Percentiles rank a stretch among this genome's conserved stretches.
These are phyloP conservation scores for Xenentodon cancila DNA, from an alignment of 2,797 vertebrate genomes.

Conservation along the genomic window DNA sequence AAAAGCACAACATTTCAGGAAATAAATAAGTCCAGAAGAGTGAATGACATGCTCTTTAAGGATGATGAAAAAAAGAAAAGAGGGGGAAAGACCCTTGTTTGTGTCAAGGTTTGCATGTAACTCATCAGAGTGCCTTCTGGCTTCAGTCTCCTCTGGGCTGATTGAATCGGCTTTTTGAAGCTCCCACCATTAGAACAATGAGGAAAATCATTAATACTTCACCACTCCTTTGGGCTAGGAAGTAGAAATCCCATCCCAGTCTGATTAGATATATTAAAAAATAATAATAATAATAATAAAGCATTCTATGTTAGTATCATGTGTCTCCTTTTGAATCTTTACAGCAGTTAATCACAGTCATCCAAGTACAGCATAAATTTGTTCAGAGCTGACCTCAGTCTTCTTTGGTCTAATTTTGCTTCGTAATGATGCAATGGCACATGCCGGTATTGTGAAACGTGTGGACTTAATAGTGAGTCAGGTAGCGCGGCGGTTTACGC, in stretches of 20 bases:
- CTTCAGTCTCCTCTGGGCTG: slow-evolving; percentile 13
- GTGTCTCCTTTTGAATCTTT: slow-evolving; percentile 63
- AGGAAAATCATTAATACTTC: slow-evolving; percentile 16
- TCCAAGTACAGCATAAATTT: slow-evolving; percentile 30
- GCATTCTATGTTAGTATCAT: not conserved
- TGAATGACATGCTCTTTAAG: slow-evolving; percentile 44
- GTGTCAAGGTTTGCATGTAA: slow-evolving; percentile 50
- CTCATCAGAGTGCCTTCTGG: slow-evolving; percentile 35
- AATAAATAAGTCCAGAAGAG: slow-evolving; percentile 79
- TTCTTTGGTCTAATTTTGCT: slow-evolving; percentile 39
- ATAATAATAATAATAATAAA: slow-evolving; percentile 4
- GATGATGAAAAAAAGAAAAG: slow-evolving; percentile 21
- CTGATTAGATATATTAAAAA: slow-evolving; percentile 7
- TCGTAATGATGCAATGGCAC: slow-evolving; percentile 39
- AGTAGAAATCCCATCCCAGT: not conserved
- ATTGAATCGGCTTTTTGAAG: slow-evolving; percentile 22
- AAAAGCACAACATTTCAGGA: slow-evolving; percentile 55
- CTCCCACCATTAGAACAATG: slow-evolving; percentile 2
- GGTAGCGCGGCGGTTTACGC: slow-evolving; percentile 81
- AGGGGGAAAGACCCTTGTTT: slow-evolving; percentile 14
- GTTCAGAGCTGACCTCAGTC: slow-evolving; percentile 43
- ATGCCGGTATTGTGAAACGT: slow-evolving; percentile 43
- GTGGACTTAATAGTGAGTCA: slow-evolving; percentile 82
- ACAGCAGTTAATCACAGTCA: slow-evolving; percentile 57
- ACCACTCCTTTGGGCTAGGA: slow-evolving; percentile 6